Percentiles rank a stretch among this genome's conserved stretches.
Evolutionary conservation across 1,140 invertebrate genomes (phyloP).

Genomic region (Cecropterus lyciades): DNA sequence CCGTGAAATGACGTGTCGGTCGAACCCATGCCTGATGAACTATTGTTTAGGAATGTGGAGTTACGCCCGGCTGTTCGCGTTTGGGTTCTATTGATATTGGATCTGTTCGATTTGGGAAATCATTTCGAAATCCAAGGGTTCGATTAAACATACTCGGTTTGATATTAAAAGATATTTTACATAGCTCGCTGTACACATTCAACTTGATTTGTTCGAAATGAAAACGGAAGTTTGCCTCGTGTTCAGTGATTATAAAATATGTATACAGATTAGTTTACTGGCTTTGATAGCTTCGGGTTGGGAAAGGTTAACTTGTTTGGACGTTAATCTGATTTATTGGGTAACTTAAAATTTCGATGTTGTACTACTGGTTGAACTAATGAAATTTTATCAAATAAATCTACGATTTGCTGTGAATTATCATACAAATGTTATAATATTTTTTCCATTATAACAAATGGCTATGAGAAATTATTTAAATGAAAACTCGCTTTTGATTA

Average conservation of each 20-base stretch:
- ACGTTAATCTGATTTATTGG: conserved; percentile 30
- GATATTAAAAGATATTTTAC: conserved; percentile 21
- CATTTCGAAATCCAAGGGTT: conserved; percentile 42
- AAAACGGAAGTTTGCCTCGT: conserved; percentile 17
- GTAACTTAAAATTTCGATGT: conserved; percentile 19
- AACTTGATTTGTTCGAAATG: conserved; percentile 6
- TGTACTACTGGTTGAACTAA: conserved; percentile 16
- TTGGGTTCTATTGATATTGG: conserved; percentile 44
- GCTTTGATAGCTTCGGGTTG: conserved; percentile 24
- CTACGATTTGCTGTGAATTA: conserved; percentile 19
- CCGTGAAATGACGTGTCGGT: conserved; percentile 76
- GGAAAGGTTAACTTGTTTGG: conserved; percentile 32
- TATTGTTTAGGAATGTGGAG: conserved; percentile 67
- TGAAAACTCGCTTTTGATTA: conserved; percentile 1
- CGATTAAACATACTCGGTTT: conserved; percentile 46
- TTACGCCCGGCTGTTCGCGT: conserved; percentile 19
- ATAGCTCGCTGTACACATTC: not conserved
- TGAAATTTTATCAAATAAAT: conserved; percentile 27
- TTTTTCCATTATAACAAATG: conserved; percentile 24
- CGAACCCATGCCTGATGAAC: conserved; percentile 66
- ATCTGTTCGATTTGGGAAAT: conserved; percentile 41
- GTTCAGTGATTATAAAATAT: conserved; percentile 22
- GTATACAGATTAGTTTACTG: conserved; percentile 30
- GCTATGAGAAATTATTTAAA: conserved; percentile 16
- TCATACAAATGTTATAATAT: conserved; percentile 26